These are phyloP conservation scores for Nemotelus pantherinus DNA, from an alignment of 2,888 invertebrate species.

Conservation along the genomic window DNA sequence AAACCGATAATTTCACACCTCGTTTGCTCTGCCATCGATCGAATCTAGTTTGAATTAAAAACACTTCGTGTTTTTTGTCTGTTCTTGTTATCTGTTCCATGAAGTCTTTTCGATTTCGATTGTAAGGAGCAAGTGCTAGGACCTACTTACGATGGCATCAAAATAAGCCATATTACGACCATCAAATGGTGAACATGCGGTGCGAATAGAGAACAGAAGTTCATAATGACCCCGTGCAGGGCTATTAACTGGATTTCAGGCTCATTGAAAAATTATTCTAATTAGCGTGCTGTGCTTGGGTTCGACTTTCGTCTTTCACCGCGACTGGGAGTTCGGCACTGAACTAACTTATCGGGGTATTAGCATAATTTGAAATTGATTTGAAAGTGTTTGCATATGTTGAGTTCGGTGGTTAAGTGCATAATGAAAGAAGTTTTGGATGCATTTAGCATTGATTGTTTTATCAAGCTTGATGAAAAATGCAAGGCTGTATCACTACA, in stretches of 20 bases:
- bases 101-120: not conserved
- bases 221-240: slow-evolving; percentile 16
- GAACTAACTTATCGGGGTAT: not conserved
- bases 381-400: slow-evolving; percentile 23
- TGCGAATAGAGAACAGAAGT: slow-evolving; percentile 32
- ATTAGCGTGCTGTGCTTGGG: slow-evolving; percentile 10
- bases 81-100: not conserved
- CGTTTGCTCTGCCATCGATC: slow-evolving; percentile 13
- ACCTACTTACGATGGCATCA: not conserved
- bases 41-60: slow-evolving; percentile 4
- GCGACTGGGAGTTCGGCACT: not conserved
- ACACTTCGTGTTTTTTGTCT: slow-evolving; percentile 9
- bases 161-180: not conserved
- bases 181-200: slow-evolving; percentile 18
- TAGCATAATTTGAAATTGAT: not conserved
- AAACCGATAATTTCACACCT: slow-evolving; percentile 44
- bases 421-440: too few species aligned
- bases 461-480: too few species aligned
- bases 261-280: slow-evolving; percentile 44
- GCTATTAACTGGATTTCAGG: slow-evolving; percentile 21
- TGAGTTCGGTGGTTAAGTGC: not conserved
- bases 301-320: not conserved
- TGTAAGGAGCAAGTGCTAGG: not conserved
- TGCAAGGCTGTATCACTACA: too few species aligned
- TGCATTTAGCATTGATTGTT: too few species aligned